Evolutionary conservation across 1,140 invertebrate genomes (phyloP).

Genomic region (Idris sp.): DNA sequence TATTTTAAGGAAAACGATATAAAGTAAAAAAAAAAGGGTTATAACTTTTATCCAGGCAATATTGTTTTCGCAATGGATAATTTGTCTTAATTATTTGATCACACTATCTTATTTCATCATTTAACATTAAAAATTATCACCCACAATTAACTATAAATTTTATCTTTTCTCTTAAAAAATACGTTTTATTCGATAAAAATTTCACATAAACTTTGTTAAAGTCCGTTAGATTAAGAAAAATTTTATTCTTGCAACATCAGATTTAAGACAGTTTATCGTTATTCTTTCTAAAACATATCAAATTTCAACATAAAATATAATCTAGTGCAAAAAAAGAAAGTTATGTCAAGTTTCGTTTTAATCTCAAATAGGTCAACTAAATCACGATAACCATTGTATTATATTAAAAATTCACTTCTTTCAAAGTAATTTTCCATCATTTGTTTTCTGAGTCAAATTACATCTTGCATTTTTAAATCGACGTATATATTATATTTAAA

Average conservation of each 20-base stretch:
- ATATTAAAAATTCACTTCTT: conserved; percentile 12
- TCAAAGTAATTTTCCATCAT: conserved; percentile 1
- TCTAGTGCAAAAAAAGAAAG: neutral
- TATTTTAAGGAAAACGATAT: too few relatives aligned
- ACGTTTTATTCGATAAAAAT: too few relatives aligned
- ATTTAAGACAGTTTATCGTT: neutral
- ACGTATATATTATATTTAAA: conserved; percentile 31
- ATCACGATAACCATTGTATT: conserved; percentile 11
- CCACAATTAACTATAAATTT: too few relatives aligned
- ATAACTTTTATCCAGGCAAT: too few relatives aligned
- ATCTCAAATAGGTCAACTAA: conserved; percentile 17
- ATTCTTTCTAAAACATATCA: neutral
- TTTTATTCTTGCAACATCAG: conserved; percentile 3
- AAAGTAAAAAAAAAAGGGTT: too few relatives aligned
- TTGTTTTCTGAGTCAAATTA: conserved; percentile 5
- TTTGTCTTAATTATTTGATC: too few relatives aligned
- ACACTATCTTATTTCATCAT: too few relatives aligned
- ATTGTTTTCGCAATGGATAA: too few relatives aligned
- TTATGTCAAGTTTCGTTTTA: conserved; percentile 6
- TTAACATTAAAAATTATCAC: too few relatives aligned
- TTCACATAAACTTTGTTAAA: too few relatives aligned
- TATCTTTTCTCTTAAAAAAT: too few relatives aligned
- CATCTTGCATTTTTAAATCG: conserved; percentile 20
- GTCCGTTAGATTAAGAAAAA: neutral
- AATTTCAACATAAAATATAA: conserved; percentile 6